phyloP scores from a whole-genome alignment of 2,888 invertebrate genomes.

The Ichneumoninae sp. region DNA sequence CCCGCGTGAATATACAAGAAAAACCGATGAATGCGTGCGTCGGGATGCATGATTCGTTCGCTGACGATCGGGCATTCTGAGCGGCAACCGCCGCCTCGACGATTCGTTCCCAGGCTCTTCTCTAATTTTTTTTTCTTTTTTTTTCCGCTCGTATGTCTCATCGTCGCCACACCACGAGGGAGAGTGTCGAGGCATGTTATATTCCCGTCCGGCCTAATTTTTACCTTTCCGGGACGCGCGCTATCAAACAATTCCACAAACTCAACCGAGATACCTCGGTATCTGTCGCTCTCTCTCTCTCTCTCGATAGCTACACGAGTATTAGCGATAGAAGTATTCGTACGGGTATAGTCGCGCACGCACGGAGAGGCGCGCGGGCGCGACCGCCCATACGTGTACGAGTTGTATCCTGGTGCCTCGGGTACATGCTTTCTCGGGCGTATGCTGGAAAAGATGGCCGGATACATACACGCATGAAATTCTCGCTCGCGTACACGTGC shows the following conservation, averaged over 20 bases:
- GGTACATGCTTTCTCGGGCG: constrained; percentile 17
- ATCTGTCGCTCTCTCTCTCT: background rate
- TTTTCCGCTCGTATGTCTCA: constrained; percentile 3
- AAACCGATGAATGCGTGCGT: constrained; percentile 9
- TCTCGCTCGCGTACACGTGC: constrained; percentile 49
- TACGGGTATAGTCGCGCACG: background rate
- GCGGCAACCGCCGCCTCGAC: constrained; percentile 10
- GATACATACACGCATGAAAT: constrained; percentile 45
- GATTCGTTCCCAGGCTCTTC: constrained; percentile 19
- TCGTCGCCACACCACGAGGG: constrained; percentile 4
- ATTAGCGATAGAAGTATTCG: constrained; percentile 2
- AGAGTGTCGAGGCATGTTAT: background rate
- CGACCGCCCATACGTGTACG: background rate
- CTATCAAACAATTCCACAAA: constrained; percentile 7
- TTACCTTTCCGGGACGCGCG: background rate
- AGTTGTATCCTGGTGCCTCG: background rate
- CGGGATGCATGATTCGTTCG: constrained; percentile 15
- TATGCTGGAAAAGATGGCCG: constrained; percentile 35
- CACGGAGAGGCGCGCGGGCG: background rate
- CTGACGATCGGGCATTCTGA: constrained; percentile 23
- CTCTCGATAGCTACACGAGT: background rate
- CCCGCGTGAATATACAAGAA: constrained; percentile 14
- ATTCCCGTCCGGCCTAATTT: background rate
- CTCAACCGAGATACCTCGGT: background rate
- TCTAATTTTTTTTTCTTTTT: background rate